These are phyloP conservation scores for Scleropages formosus DNA, from an alignment of 2,797 vertebrate species.

Conservation along the genomic window DNA sequence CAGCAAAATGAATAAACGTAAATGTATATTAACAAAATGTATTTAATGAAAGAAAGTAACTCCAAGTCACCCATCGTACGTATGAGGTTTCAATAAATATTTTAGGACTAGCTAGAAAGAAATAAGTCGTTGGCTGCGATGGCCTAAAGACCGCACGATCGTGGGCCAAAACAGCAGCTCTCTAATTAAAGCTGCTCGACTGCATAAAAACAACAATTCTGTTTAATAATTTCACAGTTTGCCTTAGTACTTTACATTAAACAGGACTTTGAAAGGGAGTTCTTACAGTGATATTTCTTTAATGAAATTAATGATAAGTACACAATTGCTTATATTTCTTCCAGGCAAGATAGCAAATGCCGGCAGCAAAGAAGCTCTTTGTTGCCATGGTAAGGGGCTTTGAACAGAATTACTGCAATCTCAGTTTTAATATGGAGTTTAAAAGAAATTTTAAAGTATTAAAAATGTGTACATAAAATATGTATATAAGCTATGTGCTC, in stretches of 20 bases:
- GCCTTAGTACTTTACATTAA: slow-evolving; percentile 18
- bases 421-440: background rate
- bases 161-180: background rate
- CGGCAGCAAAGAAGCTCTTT: slow-evolving; percentile 28
- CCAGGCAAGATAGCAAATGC: slow-evolving; percentile 26
- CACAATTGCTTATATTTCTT: slow-evolving; percentile 48
- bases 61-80: slow-evolving; percentile 20
- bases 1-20: too few relatives aligned
- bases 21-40: too few relatives aligned
- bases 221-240: background rate
- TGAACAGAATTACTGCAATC: slow-evolving; percentile 9
- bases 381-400: slow-evolving; percentile 6
- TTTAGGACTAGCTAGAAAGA: slow-evolving; percentile 37
- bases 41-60: background rate
- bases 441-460: background rate
- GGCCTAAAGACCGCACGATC: slow-evolving; percentile 26
- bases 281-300: slow-evolving; percentile 47
- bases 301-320: slow-evolving; percentile 54
- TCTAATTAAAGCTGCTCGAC: background rate
- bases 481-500: too few relatives aligned
- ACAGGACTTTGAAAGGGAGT: slow-evolving; percentile 9
- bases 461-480: background rate
- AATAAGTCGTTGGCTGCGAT: slow-evolving; percentile 25
- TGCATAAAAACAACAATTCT: slow-evolving; percentile 16
- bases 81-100: slow-evolving; percentile 19